Evolutionary conservation across 2,113 vertebrate species (phyloP).

Genomic region (Aptenodytes forsteri): DNA sequence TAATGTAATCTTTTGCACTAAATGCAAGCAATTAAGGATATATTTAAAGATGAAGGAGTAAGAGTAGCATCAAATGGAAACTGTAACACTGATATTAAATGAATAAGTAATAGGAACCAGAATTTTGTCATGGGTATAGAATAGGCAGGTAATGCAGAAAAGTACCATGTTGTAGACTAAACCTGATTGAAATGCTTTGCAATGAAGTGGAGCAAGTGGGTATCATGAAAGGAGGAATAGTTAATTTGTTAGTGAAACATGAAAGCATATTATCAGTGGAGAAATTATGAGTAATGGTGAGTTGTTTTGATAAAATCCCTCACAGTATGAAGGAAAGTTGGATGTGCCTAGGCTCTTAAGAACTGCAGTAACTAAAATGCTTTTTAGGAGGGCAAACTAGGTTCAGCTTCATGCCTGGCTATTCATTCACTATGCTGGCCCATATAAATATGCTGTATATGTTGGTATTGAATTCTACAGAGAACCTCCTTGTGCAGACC

Average conservation of each 20-base stretch:
- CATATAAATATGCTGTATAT: not conserved
- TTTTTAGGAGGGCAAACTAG: not conserved
- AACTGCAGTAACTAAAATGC: not conserved
- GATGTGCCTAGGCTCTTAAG: not conserved
- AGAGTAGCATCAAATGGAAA: not conserved
- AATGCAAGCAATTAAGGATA: not conserved
- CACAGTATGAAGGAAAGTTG: not conserved
- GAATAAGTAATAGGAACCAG: not conserved
- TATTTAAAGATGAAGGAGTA: not conserved
- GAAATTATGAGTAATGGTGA: not conserved
- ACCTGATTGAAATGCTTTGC: not conserved
- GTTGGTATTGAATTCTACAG: not conserved
- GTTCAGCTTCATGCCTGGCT: not conserved
- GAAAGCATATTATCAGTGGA: not conserved
- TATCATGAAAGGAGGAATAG: not conserved
- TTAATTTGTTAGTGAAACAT: not conserved
- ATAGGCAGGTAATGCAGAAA: not conserved
- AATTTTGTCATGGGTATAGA: not conserved
- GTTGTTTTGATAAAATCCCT: not conserved
- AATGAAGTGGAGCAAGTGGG: not conserved
- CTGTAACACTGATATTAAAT: not conserved
- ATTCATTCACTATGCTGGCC: not conserved
- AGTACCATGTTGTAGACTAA: not conserved
- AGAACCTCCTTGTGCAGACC: not conserved
- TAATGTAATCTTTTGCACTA: not conserved